Evolutionary conservation across 2,888 invertebrate species (phyloP).

Genomic region (Argynnis bischoffii): DNA sequence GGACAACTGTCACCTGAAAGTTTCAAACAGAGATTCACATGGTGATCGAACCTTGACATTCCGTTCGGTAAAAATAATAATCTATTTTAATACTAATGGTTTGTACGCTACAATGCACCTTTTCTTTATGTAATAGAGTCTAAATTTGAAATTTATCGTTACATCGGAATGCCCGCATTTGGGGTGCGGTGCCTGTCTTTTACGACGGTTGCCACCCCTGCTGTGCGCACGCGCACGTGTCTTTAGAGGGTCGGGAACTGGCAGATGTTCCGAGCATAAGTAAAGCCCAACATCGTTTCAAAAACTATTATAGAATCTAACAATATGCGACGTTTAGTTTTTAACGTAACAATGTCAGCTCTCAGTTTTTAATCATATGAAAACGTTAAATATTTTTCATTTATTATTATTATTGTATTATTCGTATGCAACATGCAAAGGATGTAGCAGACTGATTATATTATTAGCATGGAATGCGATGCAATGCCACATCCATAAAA

Average conservation of each 20-base stretch:
- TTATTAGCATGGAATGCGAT: slow-evolving; percentile 21
- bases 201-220: slow-evolving; percentile 72
- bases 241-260: slow-evolving; percentile 54
- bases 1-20: slow-evolving; percentile 60
- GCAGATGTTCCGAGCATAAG: slow-evolving; percentile 69
- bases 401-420: not conserved
- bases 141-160: slow-evolving; percentile 40
- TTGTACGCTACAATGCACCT: slow-evolving; percentile 51
- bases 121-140: slow-evolving; percentile 51
- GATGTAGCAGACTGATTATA: slow-evolving; percentile 21
- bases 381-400: not conserved
- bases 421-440: not conserved
- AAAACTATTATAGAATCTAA: slow-evolving; percentile 2
- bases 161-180: slow-evolving; percentile 64
- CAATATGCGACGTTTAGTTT: not conserved
- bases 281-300: slow-evolving; percentile 43
- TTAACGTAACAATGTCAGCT: too few relatives aligned
- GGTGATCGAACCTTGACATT: slow-evolving; percentile 79
- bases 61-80: slow-evolving; percentile 78
- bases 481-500: slow-evolving; percentile 31
- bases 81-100: slow-evolving; percentile 61
- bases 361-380: too few relatives aligned
- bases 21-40: slow-evolving; percentile 70
- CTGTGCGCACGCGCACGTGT: slow-evolving; percentile 74
- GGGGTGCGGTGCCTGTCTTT: slow-evolving; percentile 69